Base-by-base conservation (phyloP, 2,113 vertebrate genomes). In the Physeter macrocephalus region DNA sequence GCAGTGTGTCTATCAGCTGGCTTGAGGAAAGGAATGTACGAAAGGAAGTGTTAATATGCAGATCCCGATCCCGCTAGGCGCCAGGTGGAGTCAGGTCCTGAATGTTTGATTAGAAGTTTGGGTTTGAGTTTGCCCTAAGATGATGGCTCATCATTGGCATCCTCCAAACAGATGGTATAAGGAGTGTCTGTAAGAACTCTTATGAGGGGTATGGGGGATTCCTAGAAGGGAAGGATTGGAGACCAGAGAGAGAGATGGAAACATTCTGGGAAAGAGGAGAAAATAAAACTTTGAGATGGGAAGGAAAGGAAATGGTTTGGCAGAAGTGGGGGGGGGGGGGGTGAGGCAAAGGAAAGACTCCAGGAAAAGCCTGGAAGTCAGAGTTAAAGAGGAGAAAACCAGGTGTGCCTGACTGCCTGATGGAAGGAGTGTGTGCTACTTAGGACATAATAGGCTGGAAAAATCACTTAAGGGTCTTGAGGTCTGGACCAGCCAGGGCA, bases 61-160 rank as follows among this genome's bases (percentile, higher is more conserved):
- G 41, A 36, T 14, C 23, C 8, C 21, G 1, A 36, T 14, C 18
- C 8, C 17, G 1, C 8, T 6, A n/a, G 29, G 10, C 0, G 0
- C 23, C 23, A 61, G 36, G 20, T 31, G 9, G 15, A 88, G 49
- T 17, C 2, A 8, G 74, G 41, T 1, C 67, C 64, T 36, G 6
- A 12, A 18, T 67, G 88, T 66, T 57, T 12, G 74, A 27, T 31
- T 52, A 29, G 80, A 96, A 52, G 27, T 74, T 18, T 62, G 14
- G 83, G 31, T 18, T 15, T 31, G 12, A n/a, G 75, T 66, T 87
- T 46, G 6, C 81, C 17, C 31, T 31, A 39, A 49, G 43, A 36
- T 78, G 34, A 21, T 52, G 31, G 36, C 7, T 77, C 71, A 14
- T n/a, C 46, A 34, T 27, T 52, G 57, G 52, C 3, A 43, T 88